Conservation (phyloP, 2,888 invertebrate species). For the Hirtodrosophila cameraria region DNA sequence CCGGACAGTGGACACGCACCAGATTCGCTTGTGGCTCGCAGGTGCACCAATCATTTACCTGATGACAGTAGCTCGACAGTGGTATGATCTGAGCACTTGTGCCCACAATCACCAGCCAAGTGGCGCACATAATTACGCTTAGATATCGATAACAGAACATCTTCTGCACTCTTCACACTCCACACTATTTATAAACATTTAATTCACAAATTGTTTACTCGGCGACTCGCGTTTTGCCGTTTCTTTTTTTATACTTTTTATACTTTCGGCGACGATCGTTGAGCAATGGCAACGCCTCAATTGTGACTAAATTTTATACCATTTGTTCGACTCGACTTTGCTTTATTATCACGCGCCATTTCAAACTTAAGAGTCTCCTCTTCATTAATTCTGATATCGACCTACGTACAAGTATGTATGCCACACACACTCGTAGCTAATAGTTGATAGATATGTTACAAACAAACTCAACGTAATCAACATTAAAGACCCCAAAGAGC, state of each 20-base stretch:
- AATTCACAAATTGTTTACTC: constrained; percentile 14
- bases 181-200: constrained; percentile 23
- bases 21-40: constrained; percentile 64
- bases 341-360: constrained; percentile 32
- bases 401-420: not conserved
- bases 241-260: constrained; percentile 3
- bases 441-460: not conserved
- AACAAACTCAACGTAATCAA: not conserved
- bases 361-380: constrained; percentile 20
- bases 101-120: constrained; percentile 10
- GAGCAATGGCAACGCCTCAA: constrained; percentile 34
- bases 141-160: constrained; percentile 43
- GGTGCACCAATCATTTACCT: constrained; percentile 31
- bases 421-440: too few species aligned
- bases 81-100: constrained; percentile 55
- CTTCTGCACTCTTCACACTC: constrained; percentile 15
- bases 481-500: not conserved
- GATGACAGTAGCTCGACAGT: constrained; percentile 55
- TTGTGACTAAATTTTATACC: constrained; percentile 43
- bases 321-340: constrained; percentile 1
- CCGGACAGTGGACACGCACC: constrained; percentile 55
- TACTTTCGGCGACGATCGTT: too few species aligned
- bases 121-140: constrained; percentile 9
- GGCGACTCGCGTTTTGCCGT: not conserved
- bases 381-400: constrained; percentile 22